Evolutionary conservation across 2,888 invertebrate species (phyloP).

Genomic region (Athrips mouffetella): DNA sequence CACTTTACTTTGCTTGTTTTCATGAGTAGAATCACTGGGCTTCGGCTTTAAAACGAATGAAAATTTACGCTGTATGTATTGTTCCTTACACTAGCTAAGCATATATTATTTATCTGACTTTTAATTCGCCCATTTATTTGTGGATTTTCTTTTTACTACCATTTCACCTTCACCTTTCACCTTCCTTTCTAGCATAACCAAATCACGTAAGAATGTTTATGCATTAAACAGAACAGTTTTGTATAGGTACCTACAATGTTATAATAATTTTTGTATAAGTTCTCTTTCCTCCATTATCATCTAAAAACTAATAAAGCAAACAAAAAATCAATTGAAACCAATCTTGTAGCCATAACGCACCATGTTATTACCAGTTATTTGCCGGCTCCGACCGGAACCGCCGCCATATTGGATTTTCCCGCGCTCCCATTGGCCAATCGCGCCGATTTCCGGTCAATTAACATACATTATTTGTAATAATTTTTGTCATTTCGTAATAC

Average conservation of each 20-base stretch:
- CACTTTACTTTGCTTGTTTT: too few species aligned
- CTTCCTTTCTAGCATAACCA: too few species aligned
- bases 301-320: conserved; percentile 20
- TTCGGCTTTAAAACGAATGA: too few species aligned
- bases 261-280: not conserved
- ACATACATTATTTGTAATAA: conserved; percentile 22
- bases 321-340: conserved; percentile 35
- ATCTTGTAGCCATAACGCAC: conserved; percentile 37
- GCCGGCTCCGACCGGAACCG: conserved; percentile 48
- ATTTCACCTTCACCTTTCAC: too few species aligned
- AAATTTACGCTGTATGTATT: too few species aligned
- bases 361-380: conserved; percentile 48
- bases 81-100: too few species aligned
- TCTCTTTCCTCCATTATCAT: not conserved
- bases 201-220: too few species aligned
- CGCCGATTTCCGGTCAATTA: conserved; percentile 53
- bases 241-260: not conserved
- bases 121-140: too few species aligned
- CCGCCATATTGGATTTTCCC: conserved; percentile 67
- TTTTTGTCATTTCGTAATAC: conserved; percentile 20
- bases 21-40: too few species aligned
- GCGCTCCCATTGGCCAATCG: conserved; percentile 55
- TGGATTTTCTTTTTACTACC: too few species aligned
- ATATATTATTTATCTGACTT: too few species aligned
- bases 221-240: too few species aligned